Percentiles rank a stretch among this genome's conserved stretches.
phyloP scores from a whole-genome alignment of 1,140 invertebrate species.

The Thaumatotibia leucotreta region DNA sequence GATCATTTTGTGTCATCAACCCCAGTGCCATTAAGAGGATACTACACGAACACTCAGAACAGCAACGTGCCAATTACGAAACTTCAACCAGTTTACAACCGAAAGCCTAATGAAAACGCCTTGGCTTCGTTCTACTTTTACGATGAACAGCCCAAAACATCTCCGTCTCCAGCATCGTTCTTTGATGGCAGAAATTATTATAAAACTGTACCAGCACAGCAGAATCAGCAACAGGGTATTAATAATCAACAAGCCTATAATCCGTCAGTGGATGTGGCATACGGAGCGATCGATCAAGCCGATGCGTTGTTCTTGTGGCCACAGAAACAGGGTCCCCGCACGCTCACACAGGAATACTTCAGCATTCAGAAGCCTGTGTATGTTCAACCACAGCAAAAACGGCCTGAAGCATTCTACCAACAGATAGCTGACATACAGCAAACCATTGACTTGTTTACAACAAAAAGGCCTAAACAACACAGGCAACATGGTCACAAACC shows the following conservation, averaged over 20 bases:
- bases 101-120: slow-evolving; percentile 66
- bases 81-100: slow-evolving; percentile 66
- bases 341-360: slow-evolving; percentile 72
- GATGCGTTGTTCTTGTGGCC: slow-evolving; percentile 70
- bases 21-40: slow-evolving; percentile 77
- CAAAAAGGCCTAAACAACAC: slow-evolving; percentile 66
- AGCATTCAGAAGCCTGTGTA: slow-evolving; percentile 69
- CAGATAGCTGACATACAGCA: slow-evolving; percentile 77
- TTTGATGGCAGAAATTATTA: slow-evolving; percentile 73
- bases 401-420: slow-evolving; percentile 71
- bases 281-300: slow-evolving; percentile 65
- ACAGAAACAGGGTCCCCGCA: slow-evolving; percentile 72
- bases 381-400: slow-evolving; percentile 55
- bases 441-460: slow-evolving; percentile 74
- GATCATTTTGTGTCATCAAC: slow-evolving; percentile 74
- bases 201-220: slow-evolving; percentile 51
- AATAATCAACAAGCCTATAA: slow-evolving; percentile 52
- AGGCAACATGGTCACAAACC: slow-evolving; percentile 57
- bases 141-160: slow-evolving; percentile 74
- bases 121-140: slow-evolving; percentile 78
- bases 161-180: slow-evolving; percentile 49
- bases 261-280: slow-evolving; percentile 60
- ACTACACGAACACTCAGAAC: slow-evolving; percentile 77
- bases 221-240: slow-evolving; percentile 38
- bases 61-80: slow-evolving; percentile 75